Base-by-base conservation (phyloP, 2,888 invertebrate genomes). In the Herminia tarsipennalis region DNA sequence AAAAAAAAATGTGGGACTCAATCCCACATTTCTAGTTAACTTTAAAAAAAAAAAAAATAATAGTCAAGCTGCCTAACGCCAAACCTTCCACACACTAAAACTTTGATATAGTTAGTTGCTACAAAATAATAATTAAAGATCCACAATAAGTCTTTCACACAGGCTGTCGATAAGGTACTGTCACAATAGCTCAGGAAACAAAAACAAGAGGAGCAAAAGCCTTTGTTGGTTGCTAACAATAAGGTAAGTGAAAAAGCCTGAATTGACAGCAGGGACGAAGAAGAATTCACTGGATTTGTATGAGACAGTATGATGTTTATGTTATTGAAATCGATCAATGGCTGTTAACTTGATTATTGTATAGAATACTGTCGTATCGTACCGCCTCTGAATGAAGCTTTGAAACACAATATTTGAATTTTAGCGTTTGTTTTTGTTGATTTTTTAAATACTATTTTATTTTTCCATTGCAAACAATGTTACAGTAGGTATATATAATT, bases 191-290 rank as follows among this genome's bases (percentile, higher is more conserved):
- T 55, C 58, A 66, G 63, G 65, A 78, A 79, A 83, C 83, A 78
- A 83, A 84, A 84, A 83, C 81, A 81, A 83, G 70, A 70, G 67
- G 50, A 52, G 56, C 52, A 50, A 65, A 70, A 63, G 62, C 78
- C 63, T 76, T 86, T 87, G 87, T 87, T 76, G 74, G 44, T 44
- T 44, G 52, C 57, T 70, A 76, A 87, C 87, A 87, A 86, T 84
- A 68, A 69, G 57, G 59, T 56, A 73, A 77, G 75, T 78, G 83
- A 81, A 85, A 85, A 86, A 82, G 80, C 73, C 65, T 75, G 74
- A 76, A 76, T 69, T 73, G 76, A 70, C 70, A 66, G 66, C 59
- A 41, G 29, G 27, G 43, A 30, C 34, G 29, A 56, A 46, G 62
- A 66, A 70, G 72, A 73, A 74, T 71, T 70, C 70, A 73, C 44